Conservation (phyloP, 2,113 vertebrate species). For the Nycticorax nycticorax region DNA sequence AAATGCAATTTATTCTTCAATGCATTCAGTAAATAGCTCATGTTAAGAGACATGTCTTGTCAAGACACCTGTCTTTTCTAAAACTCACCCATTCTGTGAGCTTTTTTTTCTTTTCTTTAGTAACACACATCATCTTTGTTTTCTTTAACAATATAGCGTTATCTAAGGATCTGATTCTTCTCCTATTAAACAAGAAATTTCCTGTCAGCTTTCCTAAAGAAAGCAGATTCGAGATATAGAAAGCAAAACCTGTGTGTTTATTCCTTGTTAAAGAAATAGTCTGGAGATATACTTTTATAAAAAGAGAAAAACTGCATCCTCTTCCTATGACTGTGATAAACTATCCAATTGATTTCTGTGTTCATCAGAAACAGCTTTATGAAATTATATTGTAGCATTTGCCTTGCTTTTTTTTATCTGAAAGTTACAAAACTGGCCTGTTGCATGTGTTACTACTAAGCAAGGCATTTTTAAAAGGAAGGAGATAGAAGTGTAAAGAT, state of each 20-base stretch:
- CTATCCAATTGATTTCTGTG: not conserved
- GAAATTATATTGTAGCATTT: not conserved
- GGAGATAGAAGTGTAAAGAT: not conserved
- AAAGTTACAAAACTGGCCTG: not conserved
- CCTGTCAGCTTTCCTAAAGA: not conserved
- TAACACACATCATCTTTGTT: not conserved
- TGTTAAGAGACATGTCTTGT: not conserved
- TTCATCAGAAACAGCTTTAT: not conserved
- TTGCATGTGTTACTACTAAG: not conserved
- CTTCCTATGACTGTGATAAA: not conserved
- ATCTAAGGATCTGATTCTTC: not conserved
- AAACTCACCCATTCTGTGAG: not conserved
- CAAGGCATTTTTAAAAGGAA: not conserved
- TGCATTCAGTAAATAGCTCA: not conserved
- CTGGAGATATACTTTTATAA: not conserved
- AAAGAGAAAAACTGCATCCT: not conserved
- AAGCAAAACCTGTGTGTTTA: not conserved
- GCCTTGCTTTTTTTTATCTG: not conserved
- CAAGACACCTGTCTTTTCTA: not conserved
- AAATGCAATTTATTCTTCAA: not conserved
- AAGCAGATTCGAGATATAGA: not conserved
- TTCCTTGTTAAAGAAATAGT: not conserved
- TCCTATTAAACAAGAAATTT: not conserved
- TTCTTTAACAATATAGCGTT: not conserved
- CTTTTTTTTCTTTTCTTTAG: not conserved